A percentile compares a stretch with the other conserved stretches of the same genome.
Evolutionary conservation across 2,113 vertebrate species (phyloP).

Genomic region (Geococcyx californianus): DNA sequence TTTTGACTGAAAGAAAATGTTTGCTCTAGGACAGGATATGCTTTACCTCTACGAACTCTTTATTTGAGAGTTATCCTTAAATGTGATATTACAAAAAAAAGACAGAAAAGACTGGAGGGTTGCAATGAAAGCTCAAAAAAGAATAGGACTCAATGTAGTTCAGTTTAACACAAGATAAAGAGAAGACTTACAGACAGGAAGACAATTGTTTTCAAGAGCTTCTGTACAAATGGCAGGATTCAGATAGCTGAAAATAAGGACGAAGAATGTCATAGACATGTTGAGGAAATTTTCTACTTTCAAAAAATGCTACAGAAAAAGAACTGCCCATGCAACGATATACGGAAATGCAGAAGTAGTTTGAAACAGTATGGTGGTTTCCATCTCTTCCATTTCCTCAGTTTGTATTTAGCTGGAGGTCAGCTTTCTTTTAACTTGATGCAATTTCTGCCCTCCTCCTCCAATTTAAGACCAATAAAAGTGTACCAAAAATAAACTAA

Average conservation of each 20-base stretch:
- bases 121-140: background rate
- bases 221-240: background rate
- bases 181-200: background rate
- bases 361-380: background rate
- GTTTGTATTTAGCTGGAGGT: background rate
- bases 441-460: fast-evolving
- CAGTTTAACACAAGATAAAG: background rate
- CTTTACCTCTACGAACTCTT: background rate
- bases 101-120: background rate
- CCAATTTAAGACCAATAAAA: background rate
- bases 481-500: background rate
- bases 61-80: background rate
- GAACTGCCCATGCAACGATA: background rate
- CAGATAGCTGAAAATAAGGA: background rate
- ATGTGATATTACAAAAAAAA: background rate
- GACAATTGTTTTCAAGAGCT: background rate
- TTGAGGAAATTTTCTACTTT: background rate
- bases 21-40: background rate
- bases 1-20: background rate
- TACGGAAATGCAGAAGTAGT: background rate
- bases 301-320: background rate
- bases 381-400: background rate
- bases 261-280: background rate
- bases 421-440: background rate
- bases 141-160: background rate